phyloP scores from a whole-genome alignment of 30 jellyfish, hydroid and myxozoan species.

The Turritopsis dohrnii region DNA sequence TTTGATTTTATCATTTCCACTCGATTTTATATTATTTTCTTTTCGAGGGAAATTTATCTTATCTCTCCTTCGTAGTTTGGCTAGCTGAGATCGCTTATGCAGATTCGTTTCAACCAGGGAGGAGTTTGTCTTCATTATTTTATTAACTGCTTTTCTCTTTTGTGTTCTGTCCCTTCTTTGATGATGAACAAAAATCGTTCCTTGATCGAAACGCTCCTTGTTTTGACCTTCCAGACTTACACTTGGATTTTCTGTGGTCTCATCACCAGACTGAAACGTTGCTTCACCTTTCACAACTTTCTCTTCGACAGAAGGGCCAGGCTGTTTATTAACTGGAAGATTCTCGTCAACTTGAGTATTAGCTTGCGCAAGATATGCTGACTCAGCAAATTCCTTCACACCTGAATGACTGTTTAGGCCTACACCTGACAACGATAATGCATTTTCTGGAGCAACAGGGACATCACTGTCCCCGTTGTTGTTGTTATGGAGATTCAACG shows the following conservation, averaged over 20 bases:
- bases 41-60: not conserved
- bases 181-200: slow-evolving; percentile 10
- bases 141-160: not conserved
- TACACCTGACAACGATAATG: not conserved
- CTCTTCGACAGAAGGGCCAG: not conserved
- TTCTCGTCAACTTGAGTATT: not conserved
- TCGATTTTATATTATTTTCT: not conserved
- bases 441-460: not conserved
- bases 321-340: not conserved
- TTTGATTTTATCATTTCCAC: not conserved
- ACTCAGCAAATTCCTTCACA: slow-evolving; percentile 10
- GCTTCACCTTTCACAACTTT: slow-evolving; percentile 1
- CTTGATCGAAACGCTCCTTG: not conserved
- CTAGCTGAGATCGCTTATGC: not conserved
- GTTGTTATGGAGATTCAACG: not conserved
- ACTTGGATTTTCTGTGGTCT: not conserved
- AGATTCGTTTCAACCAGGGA: not conserved
- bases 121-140: not conserved
- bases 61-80: not conserved
- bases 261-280: not conserved
- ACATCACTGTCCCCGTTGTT: not conserved
- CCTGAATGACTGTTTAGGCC: slow-evolving; percentile 18
- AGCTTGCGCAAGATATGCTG: not conserved
- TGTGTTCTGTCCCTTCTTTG: not conserved
- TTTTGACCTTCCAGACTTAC: slow-evolving; percentile 1